Base-by-base conservation (phyloP, 2,797 vertebrate species). In the Chromobotia macracanthus region DNA sequence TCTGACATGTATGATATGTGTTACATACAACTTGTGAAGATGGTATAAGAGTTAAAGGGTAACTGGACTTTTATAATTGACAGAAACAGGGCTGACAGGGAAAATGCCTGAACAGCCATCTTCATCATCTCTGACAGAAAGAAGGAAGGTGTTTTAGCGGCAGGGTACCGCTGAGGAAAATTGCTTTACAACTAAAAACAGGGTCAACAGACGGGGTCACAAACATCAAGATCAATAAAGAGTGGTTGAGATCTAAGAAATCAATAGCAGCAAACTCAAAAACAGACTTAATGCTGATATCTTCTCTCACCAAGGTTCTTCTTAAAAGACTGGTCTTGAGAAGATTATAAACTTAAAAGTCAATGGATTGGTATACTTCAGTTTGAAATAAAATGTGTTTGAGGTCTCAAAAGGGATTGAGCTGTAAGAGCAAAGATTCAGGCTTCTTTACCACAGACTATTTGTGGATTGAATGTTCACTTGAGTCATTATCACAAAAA, bases 201-300 rank as follows among this genome's bases (percentile, higher is more conserved):
- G 60, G 81, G 73, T 84, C 70, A 81, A 70, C 44, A 75, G 28
- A 86, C 31, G 70, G 88, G 84, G 82, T 83, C 80, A 82, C 65
- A 38, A 80, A 82, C 60, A 48, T 51, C 53, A 19, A 1, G 84
- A 84, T 90, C 82, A 55, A 91, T 89, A 60, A 79, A 68, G 75
- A 84, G 84, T 67, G 80, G 82, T 85, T 87, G 73, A 85, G 86
- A 84, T 87, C 56, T n/a, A 61, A 66, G 64, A n/a, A 78, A 87
- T 89, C 85, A 60, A 82, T 87, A 75, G 44, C 72, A 63, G 35
- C 72, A 75, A 82, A 79, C 7, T 53, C 28, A 81, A 66, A 55
- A 81, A 67, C 51, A 80, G 83, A 82, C 63, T 70, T 74, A 75
- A 66, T 72, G 80, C 69, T 82, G 84, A 88, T 81, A 83, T 86